A percentile compares a stretch with the other conserved stretches of the same genome.
Conservation (phyloP, 2,888 invertebrate genomes). For the Drosophila lutescens region DNA sequence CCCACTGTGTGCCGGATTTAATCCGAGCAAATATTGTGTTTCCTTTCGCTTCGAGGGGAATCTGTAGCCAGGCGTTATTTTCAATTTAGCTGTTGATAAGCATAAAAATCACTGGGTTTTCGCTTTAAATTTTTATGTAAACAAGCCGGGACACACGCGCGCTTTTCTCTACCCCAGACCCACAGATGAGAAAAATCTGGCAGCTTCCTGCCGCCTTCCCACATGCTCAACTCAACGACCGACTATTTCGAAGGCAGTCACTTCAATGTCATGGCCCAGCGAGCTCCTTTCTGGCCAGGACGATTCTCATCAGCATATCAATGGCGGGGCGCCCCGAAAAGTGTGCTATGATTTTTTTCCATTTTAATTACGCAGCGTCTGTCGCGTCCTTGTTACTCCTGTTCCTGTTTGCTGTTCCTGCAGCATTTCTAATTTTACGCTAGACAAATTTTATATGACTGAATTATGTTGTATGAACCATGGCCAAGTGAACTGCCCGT, state of each 20-base stretch:
- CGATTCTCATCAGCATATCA: conserved; percentile 72
- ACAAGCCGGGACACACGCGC: conserved; percentile 40
- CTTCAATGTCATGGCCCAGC: conserved; percentile 72
- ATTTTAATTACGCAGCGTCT: conserved; percentile 69
- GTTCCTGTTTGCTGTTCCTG: neutral
- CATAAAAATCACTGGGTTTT: conserved; percentile 70
- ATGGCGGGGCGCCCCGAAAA: conserved; percentile 46
- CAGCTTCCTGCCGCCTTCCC: conserved; percentile 26
- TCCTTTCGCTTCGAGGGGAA: conserved; percentile 40
- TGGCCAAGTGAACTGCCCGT: conserved; percentile 59
- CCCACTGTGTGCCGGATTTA: conserved; percentile 23
- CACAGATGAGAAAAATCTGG: neutral
- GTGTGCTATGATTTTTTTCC: conserved; percentile 61
- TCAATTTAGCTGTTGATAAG: conserved; percentile 59
- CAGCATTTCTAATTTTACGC: conserved; percentile 83
- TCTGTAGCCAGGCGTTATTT: conserved; percentile 48
- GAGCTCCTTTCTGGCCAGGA: conserved; percentile 14
- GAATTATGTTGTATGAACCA: conserved; percentile 78
- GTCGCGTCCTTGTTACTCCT: conserved; percentile 37
- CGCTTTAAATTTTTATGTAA: conserved; percentile 75
- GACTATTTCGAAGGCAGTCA: conserved; percentile 63
- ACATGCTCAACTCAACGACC: conserved; percentile 5
- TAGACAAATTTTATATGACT: conserved; percentile 83
- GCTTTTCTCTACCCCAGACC: neutral
- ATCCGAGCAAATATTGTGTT: conserved; percentile 44